Evolutionary conservation across 2,113 vertebrate species (phyloP).

Genomic region (Hystrix cristata): DNA sequence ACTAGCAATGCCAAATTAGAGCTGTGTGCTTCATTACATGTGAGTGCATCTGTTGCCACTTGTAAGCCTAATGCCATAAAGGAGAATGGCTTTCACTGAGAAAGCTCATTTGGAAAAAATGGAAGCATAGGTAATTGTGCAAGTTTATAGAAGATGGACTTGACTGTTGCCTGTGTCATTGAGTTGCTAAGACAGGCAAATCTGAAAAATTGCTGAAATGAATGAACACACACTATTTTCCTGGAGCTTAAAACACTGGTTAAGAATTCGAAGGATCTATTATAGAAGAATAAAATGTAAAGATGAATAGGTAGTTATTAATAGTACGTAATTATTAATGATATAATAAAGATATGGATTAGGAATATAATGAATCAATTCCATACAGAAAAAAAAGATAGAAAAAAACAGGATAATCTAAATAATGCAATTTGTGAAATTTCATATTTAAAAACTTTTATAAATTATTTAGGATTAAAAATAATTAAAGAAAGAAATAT

Average conservation of each 20-base stretch:
- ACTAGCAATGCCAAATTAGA: constrained; percentile 73
- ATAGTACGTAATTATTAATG: background rate
- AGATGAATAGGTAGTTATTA: background rate
- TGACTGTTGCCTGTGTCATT: background rate
- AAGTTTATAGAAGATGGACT: background rate
- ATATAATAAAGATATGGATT: background rate
- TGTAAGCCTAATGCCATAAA: constrained; percentile 58
- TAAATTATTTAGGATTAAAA: background rate
- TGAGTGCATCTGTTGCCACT: constrained; percentile 77
- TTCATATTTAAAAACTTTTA: background rate
- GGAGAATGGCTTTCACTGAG: constrained; percentile 54
- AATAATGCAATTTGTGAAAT: background rate
- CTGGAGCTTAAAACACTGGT: background rate
- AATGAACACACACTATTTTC: background rate
- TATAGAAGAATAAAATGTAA: background rate
- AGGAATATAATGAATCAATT: background rate
- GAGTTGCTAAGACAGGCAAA: background rate
- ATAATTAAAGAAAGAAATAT: background rate
- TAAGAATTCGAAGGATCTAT: background rate
- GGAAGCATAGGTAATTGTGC: constrained; percentile 4
- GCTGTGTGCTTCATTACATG: constrained; percentile 62
- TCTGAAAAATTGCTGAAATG: constrained; percentile 28
- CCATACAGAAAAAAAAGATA: background rate
- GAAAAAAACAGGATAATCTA: background rate
- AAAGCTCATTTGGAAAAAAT: constrained; percentile 54